Conservation (phyloP, 2,888 invertebrate species). For the Epistrophe grossulariae region DNA sequence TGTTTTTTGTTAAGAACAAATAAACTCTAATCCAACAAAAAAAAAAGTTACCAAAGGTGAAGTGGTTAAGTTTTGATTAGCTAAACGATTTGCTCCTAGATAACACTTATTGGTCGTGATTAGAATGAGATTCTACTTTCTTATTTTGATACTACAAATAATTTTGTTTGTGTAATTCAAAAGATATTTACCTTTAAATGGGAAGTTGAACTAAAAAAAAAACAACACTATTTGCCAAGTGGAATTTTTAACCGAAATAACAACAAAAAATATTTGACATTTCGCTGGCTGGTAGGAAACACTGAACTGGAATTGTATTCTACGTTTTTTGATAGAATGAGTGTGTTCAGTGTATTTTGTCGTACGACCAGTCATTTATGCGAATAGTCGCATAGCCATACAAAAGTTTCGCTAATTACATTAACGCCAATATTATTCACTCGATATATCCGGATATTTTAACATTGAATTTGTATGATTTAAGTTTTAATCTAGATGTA, state of each 20-base stretch:
- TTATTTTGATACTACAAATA: not conserved
- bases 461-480: no score
- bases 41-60: conserved; percentile 28
- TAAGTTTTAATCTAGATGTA: no score
- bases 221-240: conserved; percentile 28
- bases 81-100: not conserved
- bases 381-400: no score
- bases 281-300: conserved; percentile 24
- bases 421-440: no score
- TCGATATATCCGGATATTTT: no score
- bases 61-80: conserved; percentile 9
- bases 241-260: conserved; percentile 41
- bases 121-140: not conserved
- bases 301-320: conserved; percentile 37
- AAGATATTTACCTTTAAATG: conserved; percentile 14
- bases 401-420: no score
- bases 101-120: conserved; percentile 2
- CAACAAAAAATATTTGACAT: conserved; percentile 64
- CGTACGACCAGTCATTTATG: no score
- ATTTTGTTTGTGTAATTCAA: conserved; percentile 20
- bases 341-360: conserved; percentile 21
- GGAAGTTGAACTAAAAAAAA: conserved; percentile 5
- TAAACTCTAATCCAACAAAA: conserved; percentile 1
- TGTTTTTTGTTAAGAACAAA: conserved; percentile 31
- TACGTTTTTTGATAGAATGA: conserved; percentile 25